Evolutionary conservation across 1,140 invertebrate species (phyloP).

Genomic region (Hypsibius dujardini): DNA sequence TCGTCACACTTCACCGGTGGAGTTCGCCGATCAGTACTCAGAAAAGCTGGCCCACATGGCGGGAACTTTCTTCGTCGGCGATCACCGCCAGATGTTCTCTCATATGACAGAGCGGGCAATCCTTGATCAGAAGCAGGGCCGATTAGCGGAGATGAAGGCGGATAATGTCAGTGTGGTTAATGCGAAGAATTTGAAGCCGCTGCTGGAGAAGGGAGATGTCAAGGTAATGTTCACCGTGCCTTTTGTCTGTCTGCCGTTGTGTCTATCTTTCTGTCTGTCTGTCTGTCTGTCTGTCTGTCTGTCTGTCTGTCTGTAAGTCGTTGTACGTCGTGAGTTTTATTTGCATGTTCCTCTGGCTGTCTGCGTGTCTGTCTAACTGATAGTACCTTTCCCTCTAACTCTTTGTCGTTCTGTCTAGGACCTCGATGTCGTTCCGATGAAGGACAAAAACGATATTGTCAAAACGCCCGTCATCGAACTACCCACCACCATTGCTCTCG

Average conservation of each 20-base stretch:
- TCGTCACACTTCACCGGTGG: constrained; percentile 67
- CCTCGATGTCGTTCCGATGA: constrained; percentile 10
- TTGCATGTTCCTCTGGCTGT: no score
- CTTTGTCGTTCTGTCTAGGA: background rate
- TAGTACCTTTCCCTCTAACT: constrained; percentile 19
- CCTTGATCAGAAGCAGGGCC: constrained; percentile 27
- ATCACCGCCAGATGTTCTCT: constrained; percentile 97
- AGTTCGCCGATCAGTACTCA: constrained; percentile 69
- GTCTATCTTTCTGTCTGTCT: no score
- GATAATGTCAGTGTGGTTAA: constrained; percentile 85
- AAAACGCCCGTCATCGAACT: constrained; percentile 71
- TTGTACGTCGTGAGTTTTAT: no score
- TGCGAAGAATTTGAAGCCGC: constrained; percentile 70
- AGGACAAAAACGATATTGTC: constrained; percentile 49
- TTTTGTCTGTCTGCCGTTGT: no score
- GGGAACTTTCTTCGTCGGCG: constrained; percentile 93
- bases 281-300: no score
- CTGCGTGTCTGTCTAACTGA: no score
- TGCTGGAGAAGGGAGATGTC: constrained; percentile 74
- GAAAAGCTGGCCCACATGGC: constrained; percentile 98
- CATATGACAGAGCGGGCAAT: constrained; percentile 78
- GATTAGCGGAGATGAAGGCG: constrained; percentile 30
- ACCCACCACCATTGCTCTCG: constrained; percentile 75
- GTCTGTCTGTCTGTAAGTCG: no score
- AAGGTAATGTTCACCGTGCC: constrained; percentile 42